Conservation (phyloP, 2,888 invertebrate genomes). For the Synanthedon tipuliformis region DNA sequence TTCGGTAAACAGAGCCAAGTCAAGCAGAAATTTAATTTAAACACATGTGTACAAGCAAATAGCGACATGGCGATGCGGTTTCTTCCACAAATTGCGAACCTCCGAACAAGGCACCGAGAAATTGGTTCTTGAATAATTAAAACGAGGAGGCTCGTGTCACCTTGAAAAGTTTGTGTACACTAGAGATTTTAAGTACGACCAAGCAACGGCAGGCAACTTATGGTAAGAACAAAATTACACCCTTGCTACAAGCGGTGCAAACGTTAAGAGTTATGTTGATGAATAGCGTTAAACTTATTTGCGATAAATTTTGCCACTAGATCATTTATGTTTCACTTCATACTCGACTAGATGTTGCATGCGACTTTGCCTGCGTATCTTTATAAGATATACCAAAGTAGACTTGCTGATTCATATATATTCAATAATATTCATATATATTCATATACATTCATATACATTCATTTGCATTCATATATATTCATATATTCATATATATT, state of each 20-base stretch:
- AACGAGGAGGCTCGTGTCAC: slow-evolving; percentile 1
- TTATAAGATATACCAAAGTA: too few relatives aligned
- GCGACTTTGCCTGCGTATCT: too few relatives aligned
- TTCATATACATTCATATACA: too few relatives aligned
- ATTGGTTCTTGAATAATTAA: slow-evolving; percentile 5
- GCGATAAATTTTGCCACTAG: too few relatives aligned
- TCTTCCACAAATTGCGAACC: neutral
- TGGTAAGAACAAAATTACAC: neutral
- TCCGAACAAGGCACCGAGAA: slow-evolving; percentile 2
- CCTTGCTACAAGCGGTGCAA: neutral
- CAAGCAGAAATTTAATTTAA: neutral
- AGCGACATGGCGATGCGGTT: slow-evolving; percentile 2
- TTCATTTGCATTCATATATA: too few relatives aligned
- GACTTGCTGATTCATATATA: too few relatives aligned
- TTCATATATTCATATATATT: too few relatives aligned
- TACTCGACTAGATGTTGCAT: too few relatives aligned
- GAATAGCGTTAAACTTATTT: too few relatives aligned
- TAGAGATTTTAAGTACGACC: neutral
- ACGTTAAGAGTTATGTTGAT: too few relatives aligned
- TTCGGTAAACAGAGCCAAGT: neutral
- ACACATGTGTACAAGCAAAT: neutral
- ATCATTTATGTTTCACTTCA: too few relatives aligned
- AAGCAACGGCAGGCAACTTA: neutral
- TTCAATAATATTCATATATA: too few relatives aligned
- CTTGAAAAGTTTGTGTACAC: slow-evolving; percentile 2